Evolutionary conservation across 2,113 vertebrate species (phyloP).

Genomic region (Climacteris rufus): DNA sequence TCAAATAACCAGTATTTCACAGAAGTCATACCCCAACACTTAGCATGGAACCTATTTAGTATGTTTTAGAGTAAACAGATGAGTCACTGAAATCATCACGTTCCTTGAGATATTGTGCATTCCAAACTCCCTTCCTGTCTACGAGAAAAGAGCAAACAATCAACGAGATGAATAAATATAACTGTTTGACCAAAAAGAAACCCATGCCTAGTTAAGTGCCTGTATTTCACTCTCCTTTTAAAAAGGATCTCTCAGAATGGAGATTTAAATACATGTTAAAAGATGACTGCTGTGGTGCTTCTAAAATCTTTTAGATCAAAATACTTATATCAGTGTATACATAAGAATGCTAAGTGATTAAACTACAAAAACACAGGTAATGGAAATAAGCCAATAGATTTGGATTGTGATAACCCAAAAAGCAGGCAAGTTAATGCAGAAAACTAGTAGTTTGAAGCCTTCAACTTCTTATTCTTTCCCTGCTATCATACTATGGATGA

Average conservation of each 20-base stretch:
- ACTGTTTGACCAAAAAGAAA: background rate
- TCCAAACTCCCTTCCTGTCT: background rate
- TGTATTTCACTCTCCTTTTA: background rate
- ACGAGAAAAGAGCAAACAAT: background rate
- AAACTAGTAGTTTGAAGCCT: background rate
- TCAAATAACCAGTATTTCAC: background rate
- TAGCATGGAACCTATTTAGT: background rate
- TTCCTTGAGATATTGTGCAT: background rate
- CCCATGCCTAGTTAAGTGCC: background rate
- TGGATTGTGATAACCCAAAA: background rate
- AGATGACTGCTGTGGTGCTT: background rate
- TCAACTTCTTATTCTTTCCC: background rate
- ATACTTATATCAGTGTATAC: background rate
- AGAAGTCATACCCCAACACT: background rate
- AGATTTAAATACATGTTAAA: background rate
- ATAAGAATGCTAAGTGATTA: background rate
- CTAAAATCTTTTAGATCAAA: background rate
- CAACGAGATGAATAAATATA: background rate
- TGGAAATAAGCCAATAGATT: background rate
- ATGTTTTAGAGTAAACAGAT: background rate
- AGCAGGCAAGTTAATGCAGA: background rate
- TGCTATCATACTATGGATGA: background rate
- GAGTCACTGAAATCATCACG: background rate
- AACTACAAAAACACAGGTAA: background rate
- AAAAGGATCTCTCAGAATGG: background rate